A percentile compares a stretch with the other conserved stretches of the same genome.
Conservation (phyloP, 2,888 invertebrate species). For the Therioaphis trifolii region DNA sequence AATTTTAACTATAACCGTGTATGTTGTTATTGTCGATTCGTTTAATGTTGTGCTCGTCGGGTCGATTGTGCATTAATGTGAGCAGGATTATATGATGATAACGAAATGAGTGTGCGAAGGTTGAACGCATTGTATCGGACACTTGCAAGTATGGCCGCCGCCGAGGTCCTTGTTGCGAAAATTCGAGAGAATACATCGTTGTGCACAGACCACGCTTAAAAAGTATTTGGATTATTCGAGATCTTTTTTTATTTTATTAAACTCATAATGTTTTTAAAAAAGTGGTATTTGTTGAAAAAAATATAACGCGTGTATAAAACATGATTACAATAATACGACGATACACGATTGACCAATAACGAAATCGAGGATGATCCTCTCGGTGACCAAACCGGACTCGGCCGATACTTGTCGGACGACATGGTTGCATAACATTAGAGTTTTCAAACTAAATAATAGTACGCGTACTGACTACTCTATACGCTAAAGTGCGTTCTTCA, state of each 20-base stretch:
- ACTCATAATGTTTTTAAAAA: background rate
- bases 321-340: background rate
- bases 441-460: conserved; percentile 38
- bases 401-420: conserved; percentile 36
- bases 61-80: no score
- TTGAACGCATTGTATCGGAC: background rate
- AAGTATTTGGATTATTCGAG: conserved; percentile 27
- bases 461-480: no score
- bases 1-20: no score
- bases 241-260: background rate
- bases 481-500: no score
- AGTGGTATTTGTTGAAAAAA: conserved; percentile 29
- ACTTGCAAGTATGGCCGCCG: background rate
- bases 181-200: background rate
- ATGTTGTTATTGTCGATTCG: no score
- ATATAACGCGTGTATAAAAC: background rate
- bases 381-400: conserved; percentile 51
- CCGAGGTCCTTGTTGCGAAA: conserved; percentile 11
- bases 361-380: conserved; percentile 43
- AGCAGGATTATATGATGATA: background rate
- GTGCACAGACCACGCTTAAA: background rate
- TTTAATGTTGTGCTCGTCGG: no score
- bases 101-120: background rate
- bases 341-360: conserved; percentile 56
- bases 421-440: conserved; percentile 33